Base-by-base conservation (phyloP, 2,888 invertebrate species). In the Dryadula phaetusa region DNA sequence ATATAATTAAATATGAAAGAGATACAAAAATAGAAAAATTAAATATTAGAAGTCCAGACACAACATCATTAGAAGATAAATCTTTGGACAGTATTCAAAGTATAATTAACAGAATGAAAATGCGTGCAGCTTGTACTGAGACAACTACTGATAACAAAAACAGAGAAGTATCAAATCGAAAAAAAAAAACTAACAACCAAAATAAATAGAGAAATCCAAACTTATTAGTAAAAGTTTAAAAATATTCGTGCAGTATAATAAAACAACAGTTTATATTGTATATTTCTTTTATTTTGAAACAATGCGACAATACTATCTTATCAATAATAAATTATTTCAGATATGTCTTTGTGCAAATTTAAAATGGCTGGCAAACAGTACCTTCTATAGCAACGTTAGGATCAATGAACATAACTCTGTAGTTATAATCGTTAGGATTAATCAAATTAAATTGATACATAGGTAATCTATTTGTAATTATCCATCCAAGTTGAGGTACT, bases 391-490 rank as follows among this genome's bases (percentile, higher is more conserved):
- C 94, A 67, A 94, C 93, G 34, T 91, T 93, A 2, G 95, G 94
- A 77, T 94, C 94, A 16, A 96, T 94, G 70, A 94, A 95, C 83
- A 96, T 93, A 34, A 97, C 93, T 61, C 97, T 93, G 82, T 95
- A 97, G 84, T 97, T 97, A 37, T 95, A 93, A 66, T 95, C 95
- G 67, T 93, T 87, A 42, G 93, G 93, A 77, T 96, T 92, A 67
- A 97, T 88, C 53, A 94, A 88, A 69, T 94, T 94, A 75, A 96
- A 96, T 61, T 97, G 92, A 86, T 95, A 97, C 86, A 95, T 94
- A 2, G 97, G 97, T 67, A 97, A 83, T 66, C 93, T 93, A 81
- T 97, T 97, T 2, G 96, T 95, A 73, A 97, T 93, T 10, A 96
- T 92, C 97, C 97, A 97, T 4, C 95, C 93, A 70, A 93, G 94